These are phyloP conservation scores for Nestor notabilis DNA, from an alignment of 2,113 vertebrate genomes.

Conservation along the genomic window DNA sequence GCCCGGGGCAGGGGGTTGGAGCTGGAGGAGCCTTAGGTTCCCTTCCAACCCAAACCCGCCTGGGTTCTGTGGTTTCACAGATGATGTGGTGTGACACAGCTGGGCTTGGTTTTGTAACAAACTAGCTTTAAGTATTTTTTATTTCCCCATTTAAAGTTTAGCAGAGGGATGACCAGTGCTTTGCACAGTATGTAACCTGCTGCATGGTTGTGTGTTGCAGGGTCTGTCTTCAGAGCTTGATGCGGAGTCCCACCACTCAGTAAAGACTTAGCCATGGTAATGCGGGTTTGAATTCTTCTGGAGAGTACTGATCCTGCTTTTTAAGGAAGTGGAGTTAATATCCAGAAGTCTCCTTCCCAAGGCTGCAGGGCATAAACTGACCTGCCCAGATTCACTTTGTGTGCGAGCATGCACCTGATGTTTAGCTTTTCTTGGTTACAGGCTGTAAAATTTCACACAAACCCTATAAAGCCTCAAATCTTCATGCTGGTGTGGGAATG, in stretches of 20 bases:
- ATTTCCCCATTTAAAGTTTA: neutral
- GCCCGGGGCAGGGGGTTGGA: neutral
- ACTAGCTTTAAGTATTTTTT: neutral
- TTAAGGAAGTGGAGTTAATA: neutral
- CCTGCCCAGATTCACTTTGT: neutral
- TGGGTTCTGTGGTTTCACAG: neutral
- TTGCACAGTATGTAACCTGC: neutral
- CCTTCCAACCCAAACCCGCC: neutral
- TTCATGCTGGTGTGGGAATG: neutral
- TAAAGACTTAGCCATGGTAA: slow-evolving; percentile 50
- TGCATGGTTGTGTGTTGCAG: neutral
- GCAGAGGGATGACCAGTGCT: fast-evolving
- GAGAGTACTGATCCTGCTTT: fast-evolving
- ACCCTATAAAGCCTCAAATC: neutral
- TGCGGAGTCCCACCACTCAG: neutral
- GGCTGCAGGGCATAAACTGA: neutral
- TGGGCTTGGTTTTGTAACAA: fast-evolving
- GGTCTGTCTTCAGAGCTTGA: neutral
- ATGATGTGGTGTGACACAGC: neutral
- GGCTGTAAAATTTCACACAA: neutral
- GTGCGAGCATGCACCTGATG: neutral
- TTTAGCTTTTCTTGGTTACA: neutral
- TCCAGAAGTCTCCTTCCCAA: neutral
- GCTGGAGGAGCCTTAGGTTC: neutral
- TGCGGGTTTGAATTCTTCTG: neutral